These are phyloP conservation scores for Mycetomoellerius zeteki DNA, from an alignment of 1,140 invertebrate genomes.

Conservation along the genomic window DNA sequence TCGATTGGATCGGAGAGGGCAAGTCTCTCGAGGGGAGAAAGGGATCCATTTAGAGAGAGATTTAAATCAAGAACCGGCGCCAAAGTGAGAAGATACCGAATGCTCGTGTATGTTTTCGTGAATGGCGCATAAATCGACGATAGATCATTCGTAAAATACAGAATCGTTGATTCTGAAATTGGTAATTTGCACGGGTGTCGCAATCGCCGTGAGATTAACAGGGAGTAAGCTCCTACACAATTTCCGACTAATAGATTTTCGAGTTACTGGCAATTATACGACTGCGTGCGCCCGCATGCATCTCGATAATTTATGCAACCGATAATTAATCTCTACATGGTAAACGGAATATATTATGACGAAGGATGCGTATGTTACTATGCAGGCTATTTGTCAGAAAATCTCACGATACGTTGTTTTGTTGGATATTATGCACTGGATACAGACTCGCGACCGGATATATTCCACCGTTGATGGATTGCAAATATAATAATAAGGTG, in stretches of 20 bases:
- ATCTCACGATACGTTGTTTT: constrained; percentile 1
- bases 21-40: constrained; percentile 3
- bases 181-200: constrained; percentile 34
- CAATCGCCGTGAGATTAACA: constrained; percentile 44
- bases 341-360: constrained; percentile 26
- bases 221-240: constrained; percentile 31
- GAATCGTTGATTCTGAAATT: constrained; percentile 43
- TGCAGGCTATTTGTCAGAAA: constrained; percentile 6
- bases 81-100: background rate
- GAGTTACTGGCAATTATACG: constrained; percentile 50
- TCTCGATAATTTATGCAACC: constrained; percentile 48
- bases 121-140: constrained; percentile 23
- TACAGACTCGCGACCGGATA: constrained; percentile 22
- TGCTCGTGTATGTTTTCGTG: background rate
- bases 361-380: background rate
- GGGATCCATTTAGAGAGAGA: background rate
- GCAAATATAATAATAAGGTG: constrained; percentile 59
- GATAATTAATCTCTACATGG: constrained; percentile 33
- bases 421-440: constrained; percentile 8
- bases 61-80: constrained; percentile 30
- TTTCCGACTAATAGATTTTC: constrained; percentile 62
- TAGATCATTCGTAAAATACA: constrained; percentile 46
- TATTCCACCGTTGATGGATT: constrained; percentile 44
- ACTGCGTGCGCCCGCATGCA: constrained; percentile 8
- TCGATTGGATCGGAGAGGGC: constrained; percentile 44